Percentiles rank a stretch among this genome's conserved stretches.
Conservation (phyloP, 2,797 vertebrate genomes). For the Streptopelia turtur region DNA sequence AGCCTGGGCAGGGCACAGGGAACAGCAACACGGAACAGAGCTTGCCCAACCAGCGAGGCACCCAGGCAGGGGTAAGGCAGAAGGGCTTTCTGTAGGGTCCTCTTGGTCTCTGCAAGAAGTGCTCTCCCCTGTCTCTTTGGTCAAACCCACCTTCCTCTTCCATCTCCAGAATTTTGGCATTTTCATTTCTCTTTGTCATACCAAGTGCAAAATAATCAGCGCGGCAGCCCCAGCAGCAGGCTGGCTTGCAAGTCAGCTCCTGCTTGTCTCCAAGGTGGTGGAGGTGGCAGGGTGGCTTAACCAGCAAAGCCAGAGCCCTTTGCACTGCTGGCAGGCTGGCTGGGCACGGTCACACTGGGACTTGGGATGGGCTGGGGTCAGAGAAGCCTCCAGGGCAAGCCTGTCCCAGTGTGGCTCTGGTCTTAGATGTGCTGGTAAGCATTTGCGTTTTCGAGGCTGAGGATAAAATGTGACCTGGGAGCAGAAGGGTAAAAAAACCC, state of each 20-base stretch:
- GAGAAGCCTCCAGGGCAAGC: background rate
- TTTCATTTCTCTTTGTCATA: background rate
- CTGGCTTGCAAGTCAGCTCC: background rate
- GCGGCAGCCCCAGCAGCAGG: background rate
- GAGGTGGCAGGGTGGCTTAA: background rate
- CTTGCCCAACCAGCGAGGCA: background rate
- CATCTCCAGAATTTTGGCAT: background rate
- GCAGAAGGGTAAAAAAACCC: background rate
- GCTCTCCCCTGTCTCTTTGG: background rate
- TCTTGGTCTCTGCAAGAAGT: background rate
- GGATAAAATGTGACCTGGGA: background rate
- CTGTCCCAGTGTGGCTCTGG: accelerated
- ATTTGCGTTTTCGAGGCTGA: background rate
- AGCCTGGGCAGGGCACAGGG: background rate
- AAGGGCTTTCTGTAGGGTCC: background rate
- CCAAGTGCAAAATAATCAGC: background rate
- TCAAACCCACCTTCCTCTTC: background rate
- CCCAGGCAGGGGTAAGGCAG: background rate
- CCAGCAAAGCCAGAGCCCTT: background rate
- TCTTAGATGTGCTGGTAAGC: background rate
- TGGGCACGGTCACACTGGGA: background rate
- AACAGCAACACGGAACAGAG: background rate
- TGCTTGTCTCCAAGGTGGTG: background rate
- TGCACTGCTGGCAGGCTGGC: accelerated
- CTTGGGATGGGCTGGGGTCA: background rate